These are phyloP conservation scores for Lysandra coridon DNA, from an alignment of 2,888 invertebrate genomes.

Conservation along the genomic window DNA sequence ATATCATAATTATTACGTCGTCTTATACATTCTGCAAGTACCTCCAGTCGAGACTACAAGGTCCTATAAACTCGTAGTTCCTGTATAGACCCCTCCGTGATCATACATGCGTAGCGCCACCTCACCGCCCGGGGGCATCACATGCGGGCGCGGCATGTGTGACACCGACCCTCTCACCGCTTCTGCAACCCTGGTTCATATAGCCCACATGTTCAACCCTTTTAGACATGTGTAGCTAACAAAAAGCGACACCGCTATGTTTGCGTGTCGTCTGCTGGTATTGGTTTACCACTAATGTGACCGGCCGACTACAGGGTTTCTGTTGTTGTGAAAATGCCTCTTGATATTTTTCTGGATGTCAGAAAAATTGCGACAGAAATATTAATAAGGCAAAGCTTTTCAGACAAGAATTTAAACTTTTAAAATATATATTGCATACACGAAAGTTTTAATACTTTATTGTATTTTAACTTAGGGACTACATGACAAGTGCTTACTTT, in stretches of 20 bases:
- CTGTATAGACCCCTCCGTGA: neutral
- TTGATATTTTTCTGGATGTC: neutral
- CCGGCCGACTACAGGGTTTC: neutral
- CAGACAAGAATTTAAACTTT: too few relatives aligned
- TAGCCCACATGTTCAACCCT: conserved; percentile 80
- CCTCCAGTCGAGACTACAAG: neutral
- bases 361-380: neutral
- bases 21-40: neutral
- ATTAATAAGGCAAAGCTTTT: too few relatives aligned
- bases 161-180: conserved; percentile 52
- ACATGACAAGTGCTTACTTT: too few relatives aligned
- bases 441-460: too few relatives aligned
- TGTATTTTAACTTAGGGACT: too few relatives aligned
- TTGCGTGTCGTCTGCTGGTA: conserved; percentile 17
- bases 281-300: neutral
- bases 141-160: conserved; percentile 62
- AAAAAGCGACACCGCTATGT: conserved; percentile 36
- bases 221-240: conserved; percentile 58
- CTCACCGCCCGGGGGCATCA: conserved; percentile 42
- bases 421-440: too few relatives aligned
- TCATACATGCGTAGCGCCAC: conserved; percentile 34
- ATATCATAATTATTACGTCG: neutral
- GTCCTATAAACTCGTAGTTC: neutral
- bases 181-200: conserved; percentile 69
- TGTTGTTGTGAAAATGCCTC: neutral